Evolutionary conservation across 2,888 invertebrate genomes (phyloP).

Genomic region (Diabrotica balteata): DNA sequence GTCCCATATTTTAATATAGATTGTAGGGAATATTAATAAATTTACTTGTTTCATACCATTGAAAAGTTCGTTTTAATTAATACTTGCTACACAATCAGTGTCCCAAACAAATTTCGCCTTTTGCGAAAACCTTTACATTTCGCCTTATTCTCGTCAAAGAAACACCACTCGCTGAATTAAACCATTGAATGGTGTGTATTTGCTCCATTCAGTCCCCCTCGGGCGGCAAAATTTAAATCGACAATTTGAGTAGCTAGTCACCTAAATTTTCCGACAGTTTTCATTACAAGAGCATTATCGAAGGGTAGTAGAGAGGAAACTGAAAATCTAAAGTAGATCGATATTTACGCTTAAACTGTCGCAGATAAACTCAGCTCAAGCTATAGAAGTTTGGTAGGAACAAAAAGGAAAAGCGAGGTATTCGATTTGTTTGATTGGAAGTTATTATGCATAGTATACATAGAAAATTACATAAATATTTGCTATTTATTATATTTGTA

Average conservation of each 20-base stretch:
- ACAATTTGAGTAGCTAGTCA: conserved; percentile 13
- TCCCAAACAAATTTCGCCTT: too few relatives aligned
- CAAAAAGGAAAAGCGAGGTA: too few relatives aligned
- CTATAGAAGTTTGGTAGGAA: too few relatives aligned
- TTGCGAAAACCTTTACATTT: too few relatives aligned
- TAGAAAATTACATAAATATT: not conserved
- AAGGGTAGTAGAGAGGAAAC: not conserved
- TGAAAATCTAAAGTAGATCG: not conserved
- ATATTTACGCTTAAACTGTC: not conserved
- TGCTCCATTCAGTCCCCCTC: not conserved
- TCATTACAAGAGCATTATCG: conserved; percentile 11
- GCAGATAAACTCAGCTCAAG: too few relatives aligned
- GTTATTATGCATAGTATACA: too few relatives aligned
- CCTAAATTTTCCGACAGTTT: conserved; percentile 7
- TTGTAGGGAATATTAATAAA: too few relatives aligned
- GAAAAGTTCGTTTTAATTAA: too few relatives aligned
- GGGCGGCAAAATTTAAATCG: not conserved
- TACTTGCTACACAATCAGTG: too few relatives aligned
- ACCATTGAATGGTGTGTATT: not conserved
- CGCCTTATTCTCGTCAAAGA: not conserved
- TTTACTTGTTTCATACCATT: too few relatives aligned
- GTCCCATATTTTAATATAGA: too few relatives aligned
- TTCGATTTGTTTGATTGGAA: too few relatives aligned
- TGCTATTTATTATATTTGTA: not conserved
- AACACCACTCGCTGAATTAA: not conserved